Conservation (phyloP, 2,113 vertebrate species). For the Sebastes schlegelii region DNA sequence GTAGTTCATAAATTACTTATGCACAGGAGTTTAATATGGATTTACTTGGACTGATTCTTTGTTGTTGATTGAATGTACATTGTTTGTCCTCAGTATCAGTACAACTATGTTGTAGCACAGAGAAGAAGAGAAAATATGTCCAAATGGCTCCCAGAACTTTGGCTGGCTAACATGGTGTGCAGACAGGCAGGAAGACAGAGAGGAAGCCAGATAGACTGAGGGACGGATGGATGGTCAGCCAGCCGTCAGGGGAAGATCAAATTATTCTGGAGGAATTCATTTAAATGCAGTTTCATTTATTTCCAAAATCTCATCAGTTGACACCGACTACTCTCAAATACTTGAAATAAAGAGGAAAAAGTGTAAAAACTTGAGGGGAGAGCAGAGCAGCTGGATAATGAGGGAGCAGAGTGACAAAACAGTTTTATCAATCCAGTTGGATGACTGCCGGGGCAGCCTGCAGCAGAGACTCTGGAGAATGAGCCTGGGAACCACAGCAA, state of each 20-base stretch:
- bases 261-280: constrained; percentile 30
- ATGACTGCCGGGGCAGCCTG: constrained; percentile 19
- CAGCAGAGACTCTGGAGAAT: background rate
- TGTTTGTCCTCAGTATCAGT: background rate
- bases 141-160: constrained; percentile 22
- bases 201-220: background rate
- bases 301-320: constrained; percentile 8
- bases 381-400: constrained; percentile 20
- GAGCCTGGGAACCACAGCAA: background rate
- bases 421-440: background rate
- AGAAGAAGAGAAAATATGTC: background rate
- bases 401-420: background rate
- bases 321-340: background rate
- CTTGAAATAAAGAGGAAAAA: background rate
- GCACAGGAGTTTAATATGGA: constrained; percentile 15
- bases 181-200: constrained; percentile 3
- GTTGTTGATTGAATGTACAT: background rate
- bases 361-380: background rate
- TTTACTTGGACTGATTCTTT: constrained; percentile 6
- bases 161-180: background rate
- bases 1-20: constrained; percentile 22
- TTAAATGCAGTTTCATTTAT: constrained; percentile 9
- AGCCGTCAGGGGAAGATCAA: background rate
- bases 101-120: background rate
- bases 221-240: constrained; percentile 5